Base-by-base conservation (phyloP, 2,113 vertebrate species). In the Zapornia atra region DNA sequence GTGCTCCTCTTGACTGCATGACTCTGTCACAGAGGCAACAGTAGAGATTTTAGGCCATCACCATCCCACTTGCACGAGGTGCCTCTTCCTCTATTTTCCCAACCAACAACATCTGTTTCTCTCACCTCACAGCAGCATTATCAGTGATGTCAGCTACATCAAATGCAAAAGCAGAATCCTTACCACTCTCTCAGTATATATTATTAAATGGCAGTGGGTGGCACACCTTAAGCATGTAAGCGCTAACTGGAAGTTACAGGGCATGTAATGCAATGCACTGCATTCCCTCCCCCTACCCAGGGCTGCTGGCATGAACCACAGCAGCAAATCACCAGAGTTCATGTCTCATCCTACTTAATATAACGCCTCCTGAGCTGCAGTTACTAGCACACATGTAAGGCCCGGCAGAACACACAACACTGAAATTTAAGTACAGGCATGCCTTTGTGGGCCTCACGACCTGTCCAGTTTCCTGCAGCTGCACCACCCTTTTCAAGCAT, bases 401-500 rank as follows among this genome's bases (percentile, higher is more conserved):
- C 29, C 34, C 1, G 0, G 38, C 21, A 20, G 53, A 88, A 42
- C 18, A 69, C 6, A 36, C 13, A 15, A n/a, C 0, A 3, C 2
- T 53, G 34, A 82, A 42, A 56, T 29, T 24, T 4, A 57, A 79
- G 42, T 10, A 31, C 42, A 60, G 75, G 9, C 24, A 6, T 31
- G 17, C 3, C 50, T 61, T 16, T 42, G 54, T n/a, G 66, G 68
- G 21, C 12, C 34, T 22, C 20, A 18, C 22, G 21, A 10, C 54
- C 53, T 38, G 29, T 36, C 90, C 76, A 48, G 34, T 19, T 26
- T 63, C 51, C 51, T 69, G 40, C 66, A 80, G 60, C 60, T n/a
- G 22, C 4, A 0, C 6, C 50, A 36, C 11, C 31, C 40, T 93
- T 88, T 36, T 44, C 40, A 61, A 76, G 50, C 53, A 29, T 1